Base-by-base conservation (phyloP, 1,140 invertebrate genomes). In the Drosophila azteca region DNA sequence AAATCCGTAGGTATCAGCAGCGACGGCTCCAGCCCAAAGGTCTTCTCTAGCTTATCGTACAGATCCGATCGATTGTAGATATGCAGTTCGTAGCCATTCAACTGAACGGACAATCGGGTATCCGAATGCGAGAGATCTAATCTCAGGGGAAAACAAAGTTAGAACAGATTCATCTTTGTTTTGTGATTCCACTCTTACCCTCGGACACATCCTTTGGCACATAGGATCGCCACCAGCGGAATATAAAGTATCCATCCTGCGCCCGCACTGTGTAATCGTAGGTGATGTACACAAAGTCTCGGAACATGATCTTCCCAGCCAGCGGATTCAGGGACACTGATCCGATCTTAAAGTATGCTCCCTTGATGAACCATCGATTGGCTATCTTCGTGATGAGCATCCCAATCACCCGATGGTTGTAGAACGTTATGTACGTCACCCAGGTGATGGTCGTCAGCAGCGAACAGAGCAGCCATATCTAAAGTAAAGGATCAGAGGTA, bases 241-340 rank as follows among this genome's bases (percentile, higher is more conserved):
- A 99, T 93, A 99, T 98, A 54, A 98, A 93, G 94, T 97, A 99
- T 6, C 98, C 99, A 94, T 99, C 98, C 93, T 99, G 98, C 68
- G 99, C 95, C 78, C 98, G 94, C 43, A 99, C 91, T 39, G 97
- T 97, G 92, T 97, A 99, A 93, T 99, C 98, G 92, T 98, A 96
- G 50, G 97, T 98, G 44, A 99, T 97, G 80, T 97, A 98, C 52
- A 97, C 95, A 87, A 99, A 94, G 93, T 99, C 97, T 74, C 98
- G 94, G 93, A 99, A 99, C 98, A 99, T 99, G 44, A 99, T 96
- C 93, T 99, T 99, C 2, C 99, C 99, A 72, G 98, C 97, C 69
- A 99, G 93, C 26, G 97, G 96, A 92, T 98, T 98, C 41, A 99
- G 93, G 2, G 97, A 98, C 81, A 99, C 95, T 13, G 98, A 99